Evolutionary conservation across 2,113 vertebrate species (phyloP).

Genomic region (Dicaeum eximium): DNA sequence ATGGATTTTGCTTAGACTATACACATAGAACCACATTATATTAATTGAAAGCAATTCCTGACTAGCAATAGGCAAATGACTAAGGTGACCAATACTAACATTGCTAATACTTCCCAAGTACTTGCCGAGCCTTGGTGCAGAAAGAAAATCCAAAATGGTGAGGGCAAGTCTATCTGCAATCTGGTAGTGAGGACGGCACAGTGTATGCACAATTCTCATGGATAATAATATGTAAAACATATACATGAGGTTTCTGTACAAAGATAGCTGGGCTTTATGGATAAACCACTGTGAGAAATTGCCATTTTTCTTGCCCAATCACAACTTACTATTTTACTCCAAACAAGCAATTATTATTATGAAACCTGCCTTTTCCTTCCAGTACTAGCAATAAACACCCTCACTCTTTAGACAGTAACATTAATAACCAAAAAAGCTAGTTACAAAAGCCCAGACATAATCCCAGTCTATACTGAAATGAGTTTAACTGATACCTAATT

Average conservation of each 20-base stretch:
- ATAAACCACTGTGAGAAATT: background rate
- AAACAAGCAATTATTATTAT: background rate
- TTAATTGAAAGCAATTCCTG: background rate
- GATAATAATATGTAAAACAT: background rate
- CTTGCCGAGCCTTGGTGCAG: background rate
- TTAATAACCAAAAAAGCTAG: background rate
- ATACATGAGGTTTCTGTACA: background rate
- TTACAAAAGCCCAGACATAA: background rate
- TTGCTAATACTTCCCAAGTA: background rate
- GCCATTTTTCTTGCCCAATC: background rate
- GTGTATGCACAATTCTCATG: rapidly evolving
- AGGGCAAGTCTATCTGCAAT: background rate
- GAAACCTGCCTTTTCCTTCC: background rate
- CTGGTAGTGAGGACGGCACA: background rate
- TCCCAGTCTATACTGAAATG: background rate
- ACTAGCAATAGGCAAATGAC: background rate
- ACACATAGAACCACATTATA: background rate
- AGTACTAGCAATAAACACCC: background rate
- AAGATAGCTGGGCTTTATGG: background rate
- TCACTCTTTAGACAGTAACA: background rate
- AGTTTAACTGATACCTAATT: background rate
- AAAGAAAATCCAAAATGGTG: background rate
- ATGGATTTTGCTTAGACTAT: background rate
- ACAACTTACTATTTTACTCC: background rate
- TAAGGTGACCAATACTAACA: background rate